Evolutionary conservation across 2,797 vertebrate genomes (phyloP), one percentile per base, ranked within the genome.

Genomic region (Eidolon dupreanum): DNA sequence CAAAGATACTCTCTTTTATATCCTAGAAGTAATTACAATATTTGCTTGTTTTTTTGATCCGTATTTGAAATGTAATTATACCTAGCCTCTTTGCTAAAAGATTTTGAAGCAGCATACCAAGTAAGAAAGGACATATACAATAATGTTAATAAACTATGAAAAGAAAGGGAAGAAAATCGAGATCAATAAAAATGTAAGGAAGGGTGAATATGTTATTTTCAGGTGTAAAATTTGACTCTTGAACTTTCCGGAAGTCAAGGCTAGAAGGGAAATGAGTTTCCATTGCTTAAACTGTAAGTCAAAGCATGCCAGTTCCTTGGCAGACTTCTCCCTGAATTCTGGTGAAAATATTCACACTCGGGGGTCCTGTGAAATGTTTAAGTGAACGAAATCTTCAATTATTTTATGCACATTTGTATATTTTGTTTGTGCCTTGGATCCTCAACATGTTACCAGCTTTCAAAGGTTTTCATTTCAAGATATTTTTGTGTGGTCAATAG

Each of bases 31-130:
- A 94, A 84, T 81, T 59, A 16, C 31, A 79, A 1, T 74, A 87
- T 75, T 88, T 94, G 36, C 41, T 77, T 88, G 5, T 22, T 93
- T 86, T 79, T 87, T 88, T 90, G 16, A 15, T 93, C 26, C 81
- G 36, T 92, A 51, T 93, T 92, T 85, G 49, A 90, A 94, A 81
- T 92, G 19, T 71, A 46, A 85, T 95, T 78, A 63, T 89, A 89
- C 51, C 24, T 53, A 63, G 22, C n/a, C 53, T 79, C 46, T 95
- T 96, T 74, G n/a, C 85, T 55, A 46, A 87, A 93, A 82, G 41
- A 75, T 63, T 55, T 74, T 63, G 61, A 93, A 71, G 74, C 57
- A 94, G 11, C 74, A 66, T 89, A 83, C 59, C 57, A 89, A 92
- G 77, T 63, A 89, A 92, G 81, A 84, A 74, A 93, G 83, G 73